A percentile compares a stretch with the other conserved stretches of the same genome.
phyloP scores from a whole-genome alignment of 2,797 vertebrate genomes.

The Hypotaenidia okinawae region DNA sequence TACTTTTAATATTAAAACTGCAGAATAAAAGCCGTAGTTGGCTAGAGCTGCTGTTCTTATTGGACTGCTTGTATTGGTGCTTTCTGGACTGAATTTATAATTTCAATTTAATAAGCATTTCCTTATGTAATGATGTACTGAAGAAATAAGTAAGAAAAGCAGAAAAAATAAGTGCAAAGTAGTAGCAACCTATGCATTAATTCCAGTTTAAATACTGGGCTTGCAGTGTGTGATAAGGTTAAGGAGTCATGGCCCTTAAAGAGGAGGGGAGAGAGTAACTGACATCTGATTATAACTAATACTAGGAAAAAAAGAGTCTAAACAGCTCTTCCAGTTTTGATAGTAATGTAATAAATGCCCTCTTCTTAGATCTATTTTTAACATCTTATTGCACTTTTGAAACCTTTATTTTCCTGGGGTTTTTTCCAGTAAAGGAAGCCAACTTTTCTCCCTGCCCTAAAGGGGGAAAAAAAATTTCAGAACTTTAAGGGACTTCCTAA shows the following conservation, averaged over 20 bases:
- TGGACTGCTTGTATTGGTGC: background rate
- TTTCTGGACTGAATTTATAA: background rate
- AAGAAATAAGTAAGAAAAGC: background rate
- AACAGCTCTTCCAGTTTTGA: background rate
- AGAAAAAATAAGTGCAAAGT: background rate
- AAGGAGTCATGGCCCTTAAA: background rate
- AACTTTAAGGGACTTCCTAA: background rate
- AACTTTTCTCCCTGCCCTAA: background rate
- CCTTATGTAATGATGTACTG: background rate
- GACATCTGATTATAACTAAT: background rate
- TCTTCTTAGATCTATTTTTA: background rate
- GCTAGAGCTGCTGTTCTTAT: background rate
- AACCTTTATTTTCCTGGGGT: slow-evolving; percentile 18
- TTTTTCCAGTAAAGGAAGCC: slow-evolving; percentile 21
- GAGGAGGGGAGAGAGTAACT: background rate
- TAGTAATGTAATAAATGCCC: background rate
- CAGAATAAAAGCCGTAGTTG: background rate
- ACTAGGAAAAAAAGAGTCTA: background rate
- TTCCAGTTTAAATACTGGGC: background rate
- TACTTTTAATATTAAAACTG: background rate
- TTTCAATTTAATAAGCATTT: background rate
- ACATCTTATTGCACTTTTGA: background rate
- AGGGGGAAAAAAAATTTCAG: background rate
- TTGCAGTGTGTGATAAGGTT: background rate
- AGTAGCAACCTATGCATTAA: background rate